These are phyloP conservation scores for Ageneiosus marmoratus DNA, from an alignment of 2,113 vertebrate species.

Conservation along the genomic window DNA sequence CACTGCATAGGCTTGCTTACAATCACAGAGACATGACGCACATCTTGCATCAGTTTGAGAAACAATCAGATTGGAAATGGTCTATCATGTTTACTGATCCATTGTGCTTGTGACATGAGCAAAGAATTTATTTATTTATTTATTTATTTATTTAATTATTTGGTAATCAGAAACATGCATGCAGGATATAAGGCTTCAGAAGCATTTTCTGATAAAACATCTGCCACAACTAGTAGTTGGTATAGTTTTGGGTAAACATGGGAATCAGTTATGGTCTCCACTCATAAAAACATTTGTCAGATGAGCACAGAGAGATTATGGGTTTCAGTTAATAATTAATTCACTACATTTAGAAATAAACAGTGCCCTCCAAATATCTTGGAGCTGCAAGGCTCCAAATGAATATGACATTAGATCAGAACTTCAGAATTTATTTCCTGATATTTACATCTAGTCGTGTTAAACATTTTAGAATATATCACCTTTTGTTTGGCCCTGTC, in stretches of 20 bases:
- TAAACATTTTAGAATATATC: not conserved
- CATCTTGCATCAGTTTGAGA: constrained; percentile 47
- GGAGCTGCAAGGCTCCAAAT: not conserved
- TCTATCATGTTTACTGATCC: constrained; percentile 42
- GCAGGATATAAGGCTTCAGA: constrained; percentile 57
- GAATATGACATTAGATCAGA: not conserved
- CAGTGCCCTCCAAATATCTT: not conserved
- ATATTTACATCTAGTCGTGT: not conserved
- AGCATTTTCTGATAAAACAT: constrained; percentile 48
- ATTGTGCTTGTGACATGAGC: constrained; percentile 44
- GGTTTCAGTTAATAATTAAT: not conserved
- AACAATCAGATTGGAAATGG: constrained; percentile 49
- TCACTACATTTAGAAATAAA: not conserved
- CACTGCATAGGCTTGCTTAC: not conserved
- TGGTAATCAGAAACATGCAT: constrained; percentile 56
- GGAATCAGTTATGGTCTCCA: constrained; percentile 29
- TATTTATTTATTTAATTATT: no score
- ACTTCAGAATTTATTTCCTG: not conserved
- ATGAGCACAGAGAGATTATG: constrained; percentile 24
- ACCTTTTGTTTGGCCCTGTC: no score
- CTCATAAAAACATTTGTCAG: constrained; percentile 3
- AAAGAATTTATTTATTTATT: constrained; percentile 56
- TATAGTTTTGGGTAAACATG: constrained; percentile 46
- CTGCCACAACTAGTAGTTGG: constrained; percentile 53
- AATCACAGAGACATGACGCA: constrained; percentile 18